Evolutionary conservation across 2,888 invertebrate genomes (phyloP).

Genomic region (Muscina levida): DNA sequence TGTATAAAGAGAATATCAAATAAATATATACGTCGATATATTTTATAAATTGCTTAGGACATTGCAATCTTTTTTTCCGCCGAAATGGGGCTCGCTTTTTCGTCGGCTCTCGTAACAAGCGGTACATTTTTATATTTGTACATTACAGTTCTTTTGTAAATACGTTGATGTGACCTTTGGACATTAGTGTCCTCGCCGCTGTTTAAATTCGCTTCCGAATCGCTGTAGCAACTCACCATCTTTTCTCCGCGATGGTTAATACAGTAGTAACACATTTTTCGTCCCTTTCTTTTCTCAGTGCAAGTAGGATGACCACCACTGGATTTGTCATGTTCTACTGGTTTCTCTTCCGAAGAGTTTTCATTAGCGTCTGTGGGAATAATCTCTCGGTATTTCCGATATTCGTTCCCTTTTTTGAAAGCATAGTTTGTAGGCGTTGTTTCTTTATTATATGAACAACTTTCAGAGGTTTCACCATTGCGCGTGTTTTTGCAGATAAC

Average conservation of each 20-base stretch:
- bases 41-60: too few species aligned
- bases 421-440: slow-evolving; percentile 87
- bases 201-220: slow-evolving; percentile 40
- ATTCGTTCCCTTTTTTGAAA: slow-evolving; percentile 83
- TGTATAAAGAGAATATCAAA: slow-evolving; percentile 55
- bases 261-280: slow-evolving; percentile 74
- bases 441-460: slow-evolving; percentile 88
- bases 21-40: slow-evolving; percentile 6
- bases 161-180: slow-evolving; percentile 69
- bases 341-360: slow-evolving; percentile 37
- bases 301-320: slow-evolving; percentile 64
- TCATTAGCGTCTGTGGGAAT: slow-evolving; percentile 81
- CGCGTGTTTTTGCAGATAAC: slow-evolving; percentile 87
- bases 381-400: slow-evolving; percentile 68
- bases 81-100: neutral
- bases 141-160: slow-evolving; percentile 74
- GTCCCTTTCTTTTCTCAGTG: slow-evolving; percentile 66
- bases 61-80: slow-evolving; percentile 15
- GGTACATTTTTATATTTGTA: slow-evolving; percentile 68
- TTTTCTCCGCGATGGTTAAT: slow-evolving; percentile 68
- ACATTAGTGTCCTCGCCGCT: slow-evolving; percentile 47
- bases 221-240: slow-evolving; percentile 71
- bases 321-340: neutral
- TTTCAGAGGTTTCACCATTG: slow-evolving; percentile 88
- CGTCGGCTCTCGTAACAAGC: neutral